A percentile compares a stretch with the other conserved stretches of the same genome.
Evolutionary conservation across 2,888 invertebrate genomes (phyloP).

Genomic region (Cataglyphis albicans): DNA sequence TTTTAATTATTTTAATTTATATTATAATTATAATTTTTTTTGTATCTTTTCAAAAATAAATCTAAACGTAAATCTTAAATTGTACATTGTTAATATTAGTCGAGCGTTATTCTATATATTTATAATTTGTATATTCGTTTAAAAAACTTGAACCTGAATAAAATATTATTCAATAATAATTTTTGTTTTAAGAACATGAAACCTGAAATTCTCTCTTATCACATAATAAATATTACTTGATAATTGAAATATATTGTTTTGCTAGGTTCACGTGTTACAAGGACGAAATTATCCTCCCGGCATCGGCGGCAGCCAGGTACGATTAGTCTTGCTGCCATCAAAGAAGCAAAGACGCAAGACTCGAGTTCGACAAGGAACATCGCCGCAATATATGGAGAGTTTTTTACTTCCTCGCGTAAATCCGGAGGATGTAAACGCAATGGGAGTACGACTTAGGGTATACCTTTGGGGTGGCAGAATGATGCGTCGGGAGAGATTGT

Average conservation of each 20-base stretch:
- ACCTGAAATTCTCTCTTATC: background rate
- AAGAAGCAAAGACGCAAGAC: conserved; percentile 98
- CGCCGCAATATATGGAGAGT: conserved; percentile 97
- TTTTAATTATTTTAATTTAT: background rate
- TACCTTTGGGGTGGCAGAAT: conserved; percentile 96
- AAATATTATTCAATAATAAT: background rate
- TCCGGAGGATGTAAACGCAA: conserved; percentile 97
- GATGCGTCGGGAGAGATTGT: conserved; percentile 96
- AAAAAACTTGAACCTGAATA: background rate
- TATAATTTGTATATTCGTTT: background rate
- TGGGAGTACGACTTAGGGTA: conserved; percentile 95
- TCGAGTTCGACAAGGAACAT: conserved; percentile 95
- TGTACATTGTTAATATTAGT: background rate
- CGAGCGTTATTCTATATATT: background rate
- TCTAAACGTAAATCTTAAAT: background rate
- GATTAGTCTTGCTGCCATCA: conserved; percentile 94
- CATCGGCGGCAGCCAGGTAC: conserved; percentile 92
- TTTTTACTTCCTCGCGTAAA: conserved; percentile 96
- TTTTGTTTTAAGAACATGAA: background rate
- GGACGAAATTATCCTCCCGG: conserved; percentile 93
- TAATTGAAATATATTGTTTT: conserved; percentile 2
- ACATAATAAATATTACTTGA: background rate
- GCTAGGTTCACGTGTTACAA: conserved; percentile 92
- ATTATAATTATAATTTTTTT: background rate
- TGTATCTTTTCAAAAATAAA: background rate